Evolutionary conservation across 2,888 invertebrate genomes (phyloP).

Genomic region (Agrilus biguttatus): DNA sequence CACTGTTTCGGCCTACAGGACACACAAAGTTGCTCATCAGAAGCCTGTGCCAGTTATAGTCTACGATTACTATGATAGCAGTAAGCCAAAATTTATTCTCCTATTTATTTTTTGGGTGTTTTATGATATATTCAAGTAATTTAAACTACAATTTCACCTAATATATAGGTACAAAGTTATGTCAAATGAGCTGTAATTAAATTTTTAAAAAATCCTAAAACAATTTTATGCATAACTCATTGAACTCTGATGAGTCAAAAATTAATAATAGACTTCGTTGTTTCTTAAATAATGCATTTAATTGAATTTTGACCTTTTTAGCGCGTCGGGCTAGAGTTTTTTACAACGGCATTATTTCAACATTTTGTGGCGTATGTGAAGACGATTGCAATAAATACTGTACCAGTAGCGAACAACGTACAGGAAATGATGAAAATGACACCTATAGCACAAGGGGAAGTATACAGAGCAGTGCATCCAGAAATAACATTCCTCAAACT

Average conservation of each 20-base stretch:
- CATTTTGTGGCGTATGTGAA: constrained; percentile 74
- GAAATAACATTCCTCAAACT: too few relatives aligned
- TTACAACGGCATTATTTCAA: constrained; percentile 55
- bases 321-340: constrained; percentile 73
- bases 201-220: too few relatives aligned
- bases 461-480: too few relatives aligned
- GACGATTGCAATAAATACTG: constrained; percentile 42
- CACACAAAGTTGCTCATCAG: constrained; percentile 72
- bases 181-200: too few relatives aligned
- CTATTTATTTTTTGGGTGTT: not conserved
- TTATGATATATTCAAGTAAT: too few relatives aligned
- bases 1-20: constrained; percentile 69
- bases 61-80: constrained; percentile 84
- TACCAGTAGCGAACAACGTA: constrained; percentile 22
- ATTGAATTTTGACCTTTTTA: constrained; percentile 23
- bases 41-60: constrained; percentile 74
- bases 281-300: not conserved
- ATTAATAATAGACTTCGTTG: not conserved
- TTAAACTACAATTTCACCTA: too few relatives aligned
- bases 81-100: constrained; percentile 39
- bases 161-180: too few relatives aligned
- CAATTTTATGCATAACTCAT: too few relatives aligned
- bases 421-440: constrained; percentile 7
- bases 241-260: not conserved
- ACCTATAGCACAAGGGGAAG: constrained; percentile 3